phyloP scores from a whole-genome alignment of 2,888 invertebrate species.

The Microctonus aethiopoides region DNA sequence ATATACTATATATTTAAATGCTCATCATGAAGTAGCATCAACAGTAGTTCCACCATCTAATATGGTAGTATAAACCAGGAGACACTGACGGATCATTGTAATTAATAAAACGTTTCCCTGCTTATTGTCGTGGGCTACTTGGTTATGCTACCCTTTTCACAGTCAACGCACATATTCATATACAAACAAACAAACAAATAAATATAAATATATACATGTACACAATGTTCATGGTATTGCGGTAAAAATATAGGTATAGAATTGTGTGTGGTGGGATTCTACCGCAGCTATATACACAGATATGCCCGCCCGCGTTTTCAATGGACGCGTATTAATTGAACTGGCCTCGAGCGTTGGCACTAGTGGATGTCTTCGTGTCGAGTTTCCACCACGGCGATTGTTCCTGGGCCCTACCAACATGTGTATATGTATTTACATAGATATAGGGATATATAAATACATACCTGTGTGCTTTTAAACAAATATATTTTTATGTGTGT shows the following conservation, averaged over 20 bases:
- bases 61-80: slow-evolving; percentile 56
- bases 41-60: slow-evolving; percentile 47
- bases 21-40: background rate
- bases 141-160: slow-evolving; percentile 61
- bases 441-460: no score
- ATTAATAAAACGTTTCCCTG: slow-evolving; percentile 65
- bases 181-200: slow-evolving; percentile 19
- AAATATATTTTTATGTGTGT: no score
- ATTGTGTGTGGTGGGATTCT: slow-evolving; percentile 1
- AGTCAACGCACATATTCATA: slow-evolving; percentile 34
- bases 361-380: slow-evolving; percentile 65
- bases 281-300: slow-evolving; percentile 34
- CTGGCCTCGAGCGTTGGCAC: slow-evolving; percentile 60
- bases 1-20: background rate
- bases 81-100: slow-evolving; percentile 65
- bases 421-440: background rate
- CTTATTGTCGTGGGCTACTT: slow-evolving; percentile 63
- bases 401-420: slow-evolving; percentile 42
- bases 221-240: slow-evolving; percentile 17
- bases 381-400: slow-evolving; percentile 63
- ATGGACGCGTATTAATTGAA: slow-evolving; percentile 66
- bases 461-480: no score
- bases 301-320: slow-evolving; percentile 51
- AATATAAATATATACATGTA: background rate
- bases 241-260: slow-evolving; percentile 8